A percentile compares a stretch with the other conserved stretches of the same genome.
Conservation (phyloP, 2,888 invertebrate genomes). For the Drosophila anomelani region DNA sequence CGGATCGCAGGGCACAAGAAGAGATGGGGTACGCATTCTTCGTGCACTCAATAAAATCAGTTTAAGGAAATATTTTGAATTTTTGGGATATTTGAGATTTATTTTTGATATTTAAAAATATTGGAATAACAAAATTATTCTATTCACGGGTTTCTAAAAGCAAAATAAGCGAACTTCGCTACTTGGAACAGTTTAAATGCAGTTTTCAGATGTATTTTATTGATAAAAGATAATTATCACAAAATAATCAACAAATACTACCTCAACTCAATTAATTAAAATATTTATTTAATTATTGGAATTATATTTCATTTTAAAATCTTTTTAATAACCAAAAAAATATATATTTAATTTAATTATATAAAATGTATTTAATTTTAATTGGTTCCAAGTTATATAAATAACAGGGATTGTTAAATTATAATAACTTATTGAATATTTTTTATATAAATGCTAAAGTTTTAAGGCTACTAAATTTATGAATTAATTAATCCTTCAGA, state of each 20-base stretch:
- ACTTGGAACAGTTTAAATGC: no score
- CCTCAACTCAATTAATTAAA: slow-evolving; percentile 2
- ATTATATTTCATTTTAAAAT: no score
- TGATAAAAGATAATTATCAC: background rate
- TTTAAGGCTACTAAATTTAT: background rate
- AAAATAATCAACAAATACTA: background rate
- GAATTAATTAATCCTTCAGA: background rate
- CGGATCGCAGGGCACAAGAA: slow-evolving; percentile 89
- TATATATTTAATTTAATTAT: background rate
- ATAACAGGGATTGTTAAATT: background rate
- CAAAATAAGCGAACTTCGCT: background rate
- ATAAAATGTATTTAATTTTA: background rate
- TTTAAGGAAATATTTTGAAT: background rate
- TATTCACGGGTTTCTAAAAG: background rate
- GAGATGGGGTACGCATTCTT: slow-evolving; percentile 87
- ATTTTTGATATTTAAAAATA: background rate
- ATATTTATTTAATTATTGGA: background rate
- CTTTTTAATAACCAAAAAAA: no score
- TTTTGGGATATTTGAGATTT: no score
- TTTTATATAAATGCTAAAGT: background rate
- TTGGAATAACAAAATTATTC: background rate
- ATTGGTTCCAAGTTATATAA: background rate
- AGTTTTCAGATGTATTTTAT: background rate
- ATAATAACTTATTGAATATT: background rate
- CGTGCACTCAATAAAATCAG: background rate